Evolutionary conservation across 2,888 invertebrate species (phyloP).

Genomic region (Erebia ligea): DNA sequence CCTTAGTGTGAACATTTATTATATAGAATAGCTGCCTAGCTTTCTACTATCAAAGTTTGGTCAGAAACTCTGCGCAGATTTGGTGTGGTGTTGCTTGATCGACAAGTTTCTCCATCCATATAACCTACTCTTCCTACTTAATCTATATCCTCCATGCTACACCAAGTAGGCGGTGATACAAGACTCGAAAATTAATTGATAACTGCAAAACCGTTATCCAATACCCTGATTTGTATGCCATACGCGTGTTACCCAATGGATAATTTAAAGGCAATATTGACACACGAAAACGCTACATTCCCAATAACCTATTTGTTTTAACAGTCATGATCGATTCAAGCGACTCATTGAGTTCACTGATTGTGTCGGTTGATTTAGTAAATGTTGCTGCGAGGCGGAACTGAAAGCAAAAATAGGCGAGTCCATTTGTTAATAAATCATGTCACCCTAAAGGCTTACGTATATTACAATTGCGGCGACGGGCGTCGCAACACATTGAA

Average conservation of each 20-base stretch:
- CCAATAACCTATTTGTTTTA: conserved; percentile 7
- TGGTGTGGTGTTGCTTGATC: no score
- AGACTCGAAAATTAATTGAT: background rate
- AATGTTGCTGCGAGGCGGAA: conserved; percentile 34
- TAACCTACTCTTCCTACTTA: no score
- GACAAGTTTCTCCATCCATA: no score
- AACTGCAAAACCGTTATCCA: background rate
- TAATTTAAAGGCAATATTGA: conserved; percentile 8
- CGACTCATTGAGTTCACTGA: conserved; percentile 26
- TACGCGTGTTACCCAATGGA: background rate
- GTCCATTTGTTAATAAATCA: conserved; percentile 74
- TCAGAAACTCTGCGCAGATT: no score
- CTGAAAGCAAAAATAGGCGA: conserved; percentile 59
- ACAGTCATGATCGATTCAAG: conserved; percentile 24
- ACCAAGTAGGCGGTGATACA: no score
- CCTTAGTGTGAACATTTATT: no score
- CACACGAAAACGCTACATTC: conserved; percentile 3
- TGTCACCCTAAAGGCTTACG: conserved; percentile 44
- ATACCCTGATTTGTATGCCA: background rate
- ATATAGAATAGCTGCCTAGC: no score
- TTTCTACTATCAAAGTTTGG: no score
- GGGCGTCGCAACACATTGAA: conserved; percentile 5
- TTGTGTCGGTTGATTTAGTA: conserved; percentile 27
- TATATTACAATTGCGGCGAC: conserved; percentile 11
- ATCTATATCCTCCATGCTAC: no score